Evolutionary conservation across 2,113 vertebrate species (phyloP).

Genomic region (Zosterops lateralis): DNA sequence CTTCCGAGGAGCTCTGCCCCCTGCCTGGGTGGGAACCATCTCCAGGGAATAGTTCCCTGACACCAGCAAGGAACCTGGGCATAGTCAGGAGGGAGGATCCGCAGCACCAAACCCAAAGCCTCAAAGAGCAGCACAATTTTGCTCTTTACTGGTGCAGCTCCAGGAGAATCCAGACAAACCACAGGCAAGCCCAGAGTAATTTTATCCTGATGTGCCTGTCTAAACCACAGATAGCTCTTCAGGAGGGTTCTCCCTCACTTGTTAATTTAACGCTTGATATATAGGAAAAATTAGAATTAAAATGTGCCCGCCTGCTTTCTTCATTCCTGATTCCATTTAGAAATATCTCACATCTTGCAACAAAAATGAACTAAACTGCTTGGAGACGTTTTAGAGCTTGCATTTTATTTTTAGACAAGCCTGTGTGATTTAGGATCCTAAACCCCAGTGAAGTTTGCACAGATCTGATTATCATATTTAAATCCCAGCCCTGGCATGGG

Average conservation of each 20-base stretch:
- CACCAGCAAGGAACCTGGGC: neutral
- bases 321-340: neutral
- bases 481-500: fast-evolving
- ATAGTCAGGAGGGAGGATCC: neutral
- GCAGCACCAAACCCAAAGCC: neutral
- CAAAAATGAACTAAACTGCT: neutral
- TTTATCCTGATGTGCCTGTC: slow-evolving; percentile 54
- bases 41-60: neutral
- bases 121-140: slow-evolving; percentile 10
- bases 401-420: neutral
- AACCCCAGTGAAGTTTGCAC: neutral
- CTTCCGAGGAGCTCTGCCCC: neutral
- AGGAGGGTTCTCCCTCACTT: neutral
- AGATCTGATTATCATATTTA: neutral
- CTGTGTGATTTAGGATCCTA: neutral
- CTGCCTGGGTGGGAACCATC: neutral
- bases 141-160: slow-evolving; percentile 31
- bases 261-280: slow-evolving; percentile 64
- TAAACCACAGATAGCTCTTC: slow-evolving; percentile 37
- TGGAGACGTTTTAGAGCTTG: neutral
- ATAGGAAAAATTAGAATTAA: slow-evolving; percentile 56
- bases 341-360: slow-evolving; percentile 14
- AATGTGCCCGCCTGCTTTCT: neutral
- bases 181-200: neutral
- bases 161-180: slow-evolving; percentile 34